These are phyloP conservation scores for Drosophila parabipectinata DNA, from an alignment of 1,140 invertebrate species.

Conservation along the genomic window DNA sequence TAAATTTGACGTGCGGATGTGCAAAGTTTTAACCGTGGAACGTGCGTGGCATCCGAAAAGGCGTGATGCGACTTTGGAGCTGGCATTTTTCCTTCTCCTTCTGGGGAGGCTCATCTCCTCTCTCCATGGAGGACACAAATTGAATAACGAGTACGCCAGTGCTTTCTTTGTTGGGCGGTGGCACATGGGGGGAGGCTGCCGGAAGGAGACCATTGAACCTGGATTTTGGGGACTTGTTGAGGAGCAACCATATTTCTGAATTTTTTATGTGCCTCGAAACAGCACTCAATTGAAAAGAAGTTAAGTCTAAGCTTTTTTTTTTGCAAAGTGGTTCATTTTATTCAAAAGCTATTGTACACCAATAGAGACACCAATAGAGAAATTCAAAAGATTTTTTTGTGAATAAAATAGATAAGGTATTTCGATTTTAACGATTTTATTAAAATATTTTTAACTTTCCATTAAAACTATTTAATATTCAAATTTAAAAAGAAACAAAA, in stretches of 20 bases:
- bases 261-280: conserved; percentile 26
- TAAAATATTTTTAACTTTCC: conserved; percentile 16
- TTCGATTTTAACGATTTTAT: not conserved
- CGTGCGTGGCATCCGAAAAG: conserved; percentile 51
- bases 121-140: conserved; percentile 27
- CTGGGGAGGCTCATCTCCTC: not conserved
- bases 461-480: conserved; percentile 3
- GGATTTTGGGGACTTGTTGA: conserved; percentile 35
- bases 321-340: conserved; percentile 12
- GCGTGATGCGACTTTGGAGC: conserved; percentile 22
- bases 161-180: conserved; percentile 4
- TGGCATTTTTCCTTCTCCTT: conserved; percentile 12
- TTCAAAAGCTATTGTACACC: conserved; percentile 6
- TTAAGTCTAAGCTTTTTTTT: conserved; percentile 18
- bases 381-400: not conserved
- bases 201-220: conserved; percentile 35
- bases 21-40: conserved; percentile 60
- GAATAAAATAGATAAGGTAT: not conserved
- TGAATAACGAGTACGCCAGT: conserved; percentile 49
- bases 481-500: conserved; percentile 13
- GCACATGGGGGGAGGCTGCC: not conserved
- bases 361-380: too few species aligned
- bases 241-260: conserved; percentile 17
- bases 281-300: conserved; percentile 20
- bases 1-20: conserved; percentile 62